Evolutionary conservation across 1,140 invertebrate species (phyloP), one percentile per base, ranked within the genome.

Genomic region (honey bee (Apis mellifera)): DNA sequence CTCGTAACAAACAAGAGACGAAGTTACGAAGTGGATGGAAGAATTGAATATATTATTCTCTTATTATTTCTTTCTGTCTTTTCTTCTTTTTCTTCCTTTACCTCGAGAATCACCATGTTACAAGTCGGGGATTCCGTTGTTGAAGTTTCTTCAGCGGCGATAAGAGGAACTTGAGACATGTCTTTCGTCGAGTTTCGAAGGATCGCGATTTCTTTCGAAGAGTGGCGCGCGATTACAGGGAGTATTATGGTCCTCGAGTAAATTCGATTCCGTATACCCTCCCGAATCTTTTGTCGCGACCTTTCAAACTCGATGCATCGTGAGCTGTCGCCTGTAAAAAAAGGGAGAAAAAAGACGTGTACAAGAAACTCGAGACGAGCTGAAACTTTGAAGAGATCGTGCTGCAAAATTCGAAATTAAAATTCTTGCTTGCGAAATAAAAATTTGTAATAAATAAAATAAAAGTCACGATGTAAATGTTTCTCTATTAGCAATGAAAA

Each of bases 21-120:
- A n/a, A n/a, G n/a, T 21, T 26, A 26, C 26, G 7, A 19, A 9
- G n/a, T 57, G 8, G 19, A 57, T 57, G 8, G 19, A 9, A 26
- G 26, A 62, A 62, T 62, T 26, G 32, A 32, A 32, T 32, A 32
- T 32, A 32, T 32, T 42, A 4, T 42, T 42, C 32, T 42, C 32
- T 42, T 42, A 42, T 42, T 64, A 11, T 9, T 64, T 19, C 17
- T 11, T 26, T 48, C 23, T 59, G 7, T 7, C 17, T 15, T 23
- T 55, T 4, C 26, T 55, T 3, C 0, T 57, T 21, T 57, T 19
- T 57, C 19, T 9, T 9, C 2, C 19, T 19, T 70, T 82, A 92
- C 91, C 90, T 92, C 89, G 9, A 92, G 82, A 19, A 90, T 87
- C 13, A 92, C 89, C 71, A 77, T 88, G 21, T 89, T 90, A 15